These are phyloP conservation scores for Drosophila jambulina DNA, from an alignment of 1,140 invertebrate species.

Conservation along the genomic window DNA sequence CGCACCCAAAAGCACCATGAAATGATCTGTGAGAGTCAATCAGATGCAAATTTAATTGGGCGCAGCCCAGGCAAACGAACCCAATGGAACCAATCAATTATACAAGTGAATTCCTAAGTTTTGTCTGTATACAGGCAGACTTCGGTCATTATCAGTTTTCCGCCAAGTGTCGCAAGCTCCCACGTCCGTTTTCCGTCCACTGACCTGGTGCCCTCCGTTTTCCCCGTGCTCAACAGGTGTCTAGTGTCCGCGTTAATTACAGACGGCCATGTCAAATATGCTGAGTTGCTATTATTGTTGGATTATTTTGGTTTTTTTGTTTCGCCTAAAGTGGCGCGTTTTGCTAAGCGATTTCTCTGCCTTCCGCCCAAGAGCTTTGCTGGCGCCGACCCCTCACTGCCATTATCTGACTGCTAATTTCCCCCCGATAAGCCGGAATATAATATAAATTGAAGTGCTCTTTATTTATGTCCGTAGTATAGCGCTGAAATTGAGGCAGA, in stretches of 20 bases:
- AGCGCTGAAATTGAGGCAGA: slow-evolving; percentile 26
- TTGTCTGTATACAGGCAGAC: slow-evolving; percentile 4
- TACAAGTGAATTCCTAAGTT: slow-evolving; percentile 8
- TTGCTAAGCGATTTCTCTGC: slow-evolving; percentile 45
- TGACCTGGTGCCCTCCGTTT: slow-evolving; percentile 13
- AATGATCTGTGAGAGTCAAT: slow-evolving; percentile 19
- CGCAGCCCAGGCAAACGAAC: slow-evolving; percentile 11
- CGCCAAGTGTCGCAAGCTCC: slow-evolving; percentile 31
- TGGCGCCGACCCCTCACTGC: slow-evolving; percentile 15
- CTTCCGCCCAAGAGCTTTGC: slow-evolving; percentile 43
- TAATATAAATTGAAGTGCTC: slow-evolving; percentile 53
- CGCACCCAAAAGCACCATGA: slow-evolving; percentile 10
- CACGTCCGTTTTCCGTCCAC: slow-evolving; percentile 28
- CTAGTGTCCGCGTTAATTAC: slow-evolving; percentile 45
- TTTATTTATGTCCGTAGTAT: slow-evolving; percentile 45
- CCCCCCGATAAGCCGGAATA: slow-evolving; percentile 45
- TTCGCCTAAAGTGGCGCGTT: slow-evolving; percentile 70
- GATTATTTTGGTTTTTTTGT: slow-evolving; percentile 22
- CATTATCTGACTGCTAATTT: slow-evolving; percentile 47
- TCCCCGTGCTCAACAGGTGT: slow-evolving; percentile 39
- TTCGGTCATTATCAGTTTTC: slow-evolving; percentile 35
- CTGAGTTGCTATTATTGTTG: slow-evolving; percentile 30
- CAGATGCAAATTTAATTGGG: slow-evolving; percentile 43
- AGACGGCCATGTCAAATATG: slow-evolving; percentile 41
- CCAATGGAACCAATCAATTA: slow-evolving; percentile 40